Conservation (phyloP, 2,797 vertebrate species). For the Uromys caudimaculatus region DNA sequence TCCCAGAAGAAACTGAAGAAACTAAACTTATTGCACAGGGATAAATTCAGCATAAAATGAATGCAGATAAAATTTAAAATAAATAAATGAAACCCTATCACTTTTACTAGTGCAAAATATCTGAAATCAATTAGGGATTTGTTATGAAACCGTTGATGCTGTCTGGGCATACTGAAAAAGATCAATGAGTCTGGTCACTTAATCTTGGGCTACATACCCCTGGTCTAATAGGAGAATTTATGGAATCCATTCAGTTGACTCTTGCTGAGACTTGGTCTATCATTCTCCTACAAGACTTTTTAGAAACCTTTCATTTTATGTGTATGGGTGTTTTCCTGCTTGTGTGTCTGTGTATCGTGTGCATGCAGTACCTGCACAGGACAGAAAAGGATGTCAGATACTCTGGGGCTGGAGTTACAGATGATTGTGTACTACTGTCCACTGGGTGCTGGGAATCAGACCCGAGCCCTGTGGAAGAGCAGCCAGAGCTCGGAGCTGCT, state of each 20-base stretch:
- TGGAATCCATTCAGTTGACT: accelerated
- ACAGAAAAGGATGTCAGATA: background rate
- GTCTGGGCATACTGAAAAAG: accelerated
- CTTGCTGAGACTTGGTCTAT: background rate
- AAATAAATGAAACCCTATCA: background rate
- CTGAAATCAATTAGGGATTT: conserved; percentile 11
- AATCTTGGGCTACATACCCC: background rate
- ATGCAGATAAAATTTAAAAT: background rate
- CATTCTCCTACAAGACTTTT: background rate
- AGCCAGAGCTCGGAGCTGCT: background rate
- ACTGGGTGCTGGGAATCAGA: background rate
- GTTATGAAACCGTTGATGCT: background rate
- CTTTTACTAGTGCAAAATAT: background rate
- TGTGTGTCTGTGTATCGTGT: background rate
- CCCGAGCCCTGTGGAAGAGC: background rate
- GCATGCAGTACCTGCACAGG: background rate
- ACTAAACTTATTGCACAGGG: background rate
- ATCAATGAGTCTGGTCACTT: background rate
- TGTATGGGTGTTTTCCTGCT: background rate
- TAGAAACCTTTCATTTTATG: background rate
- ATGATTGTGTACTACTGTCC: background rate
- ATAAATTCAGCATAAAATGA: background rate
- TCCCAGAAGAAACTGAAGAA: background rate
- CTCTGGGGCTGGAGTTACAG: background rate
- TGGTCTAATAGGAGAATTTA: background rate